A percentile compares a stretch with the other conserved stretches of the same genome.
phyloP scores from a whole-genome alignment of 2,113 vertebrate genomes.

The Istiophorus platypterus region DNA sequence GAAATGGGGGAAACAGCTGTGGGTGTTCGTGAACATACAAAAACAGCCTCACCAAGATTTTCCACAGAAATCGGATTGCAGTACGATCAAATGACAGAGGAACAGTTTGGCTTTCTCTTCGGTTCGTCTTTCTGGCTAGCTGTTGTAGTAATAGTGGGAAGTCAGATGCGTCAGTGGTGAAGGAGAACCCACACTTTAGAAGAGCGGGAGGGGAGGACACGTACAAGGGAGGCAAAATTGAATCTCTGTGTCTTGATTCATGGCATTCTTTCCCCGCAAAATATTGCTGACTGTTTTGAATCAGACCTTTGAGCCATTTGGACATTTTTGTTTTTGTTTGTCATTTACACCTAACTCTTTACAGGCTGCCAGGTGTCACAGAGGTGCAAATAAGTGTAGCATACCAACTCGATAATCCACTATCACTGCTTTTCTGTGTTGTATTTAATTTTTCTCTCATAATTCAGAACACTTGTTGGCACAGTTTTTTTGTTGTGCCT shows the following conservation, averaged over 20 bases:
- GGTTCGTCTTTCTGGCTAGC: slow-evolving; percentile 50
- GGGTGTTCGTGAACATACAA: slow-evolving; percentile 47
- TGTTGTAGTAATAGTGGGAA: slow-evolving; percentile 44
- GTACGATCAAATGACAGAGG: slow-evolving; percentile 60
- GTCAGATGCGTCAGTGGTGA: slow-evolving; percentile 51
- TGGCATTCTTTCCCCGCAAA: slow-evolving; percentile 22
- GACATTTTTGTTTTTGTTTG: slow-evolving; percentile 37
- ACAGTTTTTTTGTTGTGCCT: slow-evolving; percentile 30
- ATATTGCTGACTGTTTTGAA: slow-evolving; percentile 24
- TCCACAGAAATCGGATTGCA: slow-evolving; percentile 44
- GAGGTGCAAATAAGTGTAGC: slow-evolving; percentile 19
- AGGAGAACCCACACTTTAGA: slow-evolving; percentile 37
- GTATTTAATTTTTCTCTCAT: slow-evolving; percentile 14
- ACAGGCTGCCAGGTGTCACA: not conserved
- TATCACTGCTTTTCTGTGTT: slow-evolving; percentile 37
- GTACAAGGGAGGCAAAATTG: slow-evolving; percentile 24
- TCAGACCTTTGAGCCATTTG: not conserved
- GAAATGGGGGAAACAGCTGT: slow-evolving; percentile 74
- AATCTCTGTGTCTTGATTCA: slow-evolving; percentile 57
- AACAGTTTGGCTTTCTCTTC: slow-evolving; percentile 50
- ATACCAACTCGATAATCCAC: not conserved
- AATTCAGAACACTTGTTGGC: slow-evolving; percentile 58
- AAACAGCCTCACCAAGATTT: slow-evolving; percentile 59
- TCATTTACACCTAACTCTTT: slow-evolving; percentile 6
- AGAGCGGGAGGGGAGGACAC: slow-evolving; percentile 10